These are phyloP conservation scores for Cephus pulcher DNA, from an alignment of 2,888 invertebrate genomes.

Conservation along the genomic window DNA sequence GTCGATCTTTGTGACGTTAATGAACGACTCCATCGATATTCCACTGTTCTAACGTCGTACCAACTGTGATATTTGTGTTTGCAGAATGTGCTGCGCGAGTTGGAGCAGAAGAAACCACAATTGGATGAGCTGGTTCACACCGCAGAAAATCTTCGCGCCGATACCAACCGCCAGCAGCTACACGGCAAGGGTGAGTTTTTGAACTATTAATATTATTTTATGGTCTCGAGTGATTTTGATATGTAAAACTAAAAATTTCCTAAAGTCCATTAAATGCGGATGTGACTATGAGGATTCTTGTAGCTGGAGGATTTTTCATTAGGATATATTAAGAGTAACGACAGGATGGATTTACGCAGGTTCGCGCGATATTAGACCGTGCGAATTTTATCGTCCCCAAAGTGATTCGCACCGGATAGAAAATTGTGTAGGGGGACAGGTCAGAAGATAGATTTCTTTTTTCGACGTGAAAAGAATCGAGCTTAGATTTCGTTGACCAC, in stretches of 20 bases:
- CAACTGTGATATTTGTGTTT: constrained; percentile 30
- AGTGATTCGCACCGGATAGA: not conserved
- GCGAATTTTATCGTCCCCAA: not conserved
- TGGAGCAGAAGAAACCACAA: constrained; percentile 89
- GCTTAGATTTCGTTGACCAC: not conserved
- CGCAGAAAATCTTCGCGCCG: constrained; percentile 84
- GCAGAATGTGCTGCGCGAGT: constrained; percentile 84
- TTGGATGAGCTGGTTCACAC: constrained; percentile 86
- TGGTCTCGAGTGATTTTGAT: not conserved
- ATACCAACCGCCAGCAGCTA: constrained; percentile 82
- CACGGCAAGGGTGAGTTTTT: constrained; percentile 81
- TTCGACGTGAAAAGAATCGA: not conserved
- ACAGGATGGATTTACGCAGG: not conserved
- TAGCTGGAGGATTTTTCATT: not conserved
- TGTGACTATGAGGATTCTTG: not conserved
- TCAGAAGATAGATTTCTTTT: not conserved
- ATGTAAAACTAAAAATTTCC: not conserved
- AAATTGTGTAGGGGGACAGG: not conserved
- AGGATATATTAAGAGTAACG: not conserved
- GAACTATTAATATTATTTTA: not conserved
- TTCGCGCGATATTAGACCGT: not conserved
- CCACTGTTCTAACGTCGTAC: not conserved
- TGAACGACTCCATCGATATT: not conserved
- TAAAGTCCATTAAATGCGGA: not conserved
- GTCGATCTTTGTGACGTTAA: not conserved